These are phyloP conservation scores for Pelobates fuscus DNA, from an alignment of 2,113 vertebrate genomes.

Conservation along the genomic window DNA sequence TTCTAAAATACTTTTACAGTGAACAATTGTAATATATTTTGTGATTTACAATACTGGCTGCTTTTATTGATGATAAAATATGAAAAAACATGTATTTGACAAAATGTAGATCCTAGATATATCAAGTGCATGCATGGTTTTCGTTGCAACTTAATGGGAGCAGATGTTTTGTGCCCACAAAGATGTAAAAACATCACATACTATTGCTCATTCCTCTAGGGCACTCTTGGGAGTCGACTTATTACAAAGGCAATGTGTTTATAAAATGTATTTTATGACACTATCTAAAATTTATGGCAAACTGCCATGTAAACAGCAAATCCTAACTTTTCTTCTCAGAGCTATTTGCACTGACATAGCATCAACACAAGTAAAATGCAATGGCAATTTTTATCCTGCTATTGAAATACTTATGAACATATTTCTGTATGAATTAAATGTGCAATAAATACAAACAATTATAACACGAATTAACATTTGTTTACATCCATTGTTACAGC, in stretches of 20 bases:
- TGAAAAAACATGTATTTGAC: not conserved
- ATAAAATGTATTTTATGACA: conserved; percentile 40
- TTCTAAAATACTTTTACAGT: too few species aligned
- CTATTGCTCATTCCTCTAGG: conserved; percentile 2
- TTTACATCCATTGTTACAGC: too few species aligned
- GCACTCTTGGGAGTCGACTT: conserved; percentile 18
- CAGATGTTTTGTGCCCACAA: conserved; percentile 36
- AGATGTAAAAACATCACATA: conserved; percentile 19
- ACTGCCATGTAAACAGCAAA: not conserved
- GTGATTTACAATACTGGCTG: not conserved
- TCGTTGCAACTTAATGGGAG: not conserved
- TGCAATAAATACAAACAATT: too few species aligned
- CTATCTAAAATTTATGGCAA: conserved; percentile 28
- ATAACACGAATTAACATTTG: too few species aligned
- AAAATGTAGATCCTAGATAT: not conserved
- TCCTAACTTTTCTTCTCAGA: not conserved
- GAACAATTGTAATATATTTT: not conserved
- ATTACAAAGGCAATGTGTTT: conserved; percentile 26
- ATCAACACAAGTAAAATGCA: not conserved
- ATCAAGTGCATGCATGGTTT: not conserved
- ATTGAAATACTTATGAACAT: too few species aligned
- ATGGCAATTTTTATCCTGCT: too few species aligned
- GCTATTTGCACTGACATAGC: not conserved
- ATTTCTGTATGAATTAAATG: not conserved
- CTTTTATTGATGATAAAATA: not conserved